phyloP scores from a whole-genome alignment of 2,797 vertebrate genomes.

The Carapus acus region DNA sequence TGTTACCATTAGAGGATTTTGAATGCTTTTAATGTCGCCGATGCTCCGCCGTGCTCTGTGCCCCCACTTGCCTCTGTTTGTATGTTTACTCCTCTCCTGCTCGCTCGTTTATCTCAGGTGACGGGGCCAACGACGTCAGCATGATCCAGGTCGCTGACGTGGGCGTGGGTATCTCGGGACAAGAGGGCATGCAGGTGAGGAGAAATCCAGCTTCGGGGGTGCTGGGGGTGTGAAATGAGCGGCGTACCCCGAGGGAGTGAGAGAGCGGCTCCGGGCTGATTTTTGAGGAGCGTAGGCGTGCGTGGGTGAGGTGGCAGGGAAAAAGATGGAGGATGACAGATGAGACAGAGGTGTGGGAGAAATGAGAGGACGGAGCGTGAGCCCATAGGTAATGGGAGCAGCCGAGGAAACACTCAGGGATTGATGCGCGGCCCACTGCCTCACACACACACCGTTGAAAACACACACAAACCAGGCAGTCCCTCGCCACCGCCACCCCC shows the following conservation, averaged over 20 bases:
- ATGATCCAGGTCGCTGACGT: constrained; percentile 99
- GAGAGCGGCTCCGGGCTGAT: not conserved
- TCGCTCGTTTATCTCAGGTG: constrained; percentile 75
- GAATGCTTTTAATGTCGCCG: too few species aligned
- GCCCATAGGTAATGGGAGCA: not conserved
- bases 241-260: too few species aligned
- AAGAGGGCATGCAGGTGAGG: constrained; percentile 98
- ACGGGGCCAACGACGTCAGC: constrained; percentile 97
- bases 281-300: constrained; percentile 2
- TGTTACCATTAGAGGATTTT: too few species aligned
- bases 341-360: not conserved
- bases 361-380: not conserved
- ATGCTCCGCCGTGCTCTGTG: not conserved
- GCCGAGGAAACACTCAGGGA: too few species aligned
- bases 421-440: too few species aligned
- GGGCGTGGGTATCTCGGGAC: constrained; percentile 95
- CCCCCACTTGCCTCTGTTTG: constrained; percentile 6
- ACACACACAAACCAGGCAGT: constrained; percentile 9
- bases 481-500: constrained; percentile 32
- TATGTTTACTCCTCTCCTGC: not conserved
- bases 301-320: not conserved
- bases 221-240: not conserved
- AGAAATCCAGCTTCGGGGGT: not conserved
- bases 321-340: not conserved
- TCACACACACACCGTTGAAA: constrained; percentile 19